These are phyloP conservation scores for Drosophila aldrichi DNA, from an alignment of 2,888 invertebrate genomes.

Conservation along the genomic window DNA sequence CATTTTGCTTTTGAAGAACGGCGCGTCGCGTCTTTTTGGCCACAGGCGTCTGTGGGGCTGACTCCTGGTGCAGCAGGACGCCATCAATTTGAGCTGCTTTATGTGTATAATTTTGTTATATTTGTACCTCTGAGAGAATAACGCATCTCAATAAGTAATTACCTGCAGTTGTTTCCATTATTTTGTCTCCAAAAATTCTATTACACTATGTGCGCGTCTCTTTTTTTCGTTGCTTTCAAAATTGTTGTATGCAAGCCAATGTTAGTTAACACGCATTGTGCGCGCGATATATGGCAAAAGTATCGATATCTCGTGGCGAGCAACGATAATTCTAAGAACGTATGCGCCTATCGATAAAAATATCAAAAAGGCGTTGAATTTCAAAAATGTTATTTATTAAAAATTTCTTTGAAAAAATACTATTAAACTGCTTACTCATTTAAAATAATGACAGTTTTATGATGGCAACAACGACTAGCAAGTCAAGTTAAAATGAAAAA, in stretches of 20 bases:
- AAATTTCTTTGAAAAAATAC: conserved; percentile 53
- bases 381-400: conserved; percentile 43
- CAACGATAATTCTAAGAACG: conserved; percentile 1
- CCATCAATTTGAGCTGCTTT: conserved; percentile 13
- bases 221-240: conserved; percentile 45
- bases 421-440: conserved; percentile 36
- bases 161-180: conserved; percentile 28
- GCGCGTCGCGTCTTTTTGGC: conserved; percentile 37
- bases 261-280: conserved; percentile 40
- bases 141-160: conserved; percentile 1
- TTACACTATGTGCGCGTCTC: not conserved
- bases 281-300: not conserved
- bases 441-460: conserved; percentile 53
- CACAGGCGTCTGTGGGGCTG: conserved; percentile 36
- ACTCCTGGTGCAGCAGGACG: conserved; percentile 3
- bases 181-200: not conserved
- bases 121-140: not conserved
- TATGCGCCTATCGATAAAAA: conserved; percentile 13
- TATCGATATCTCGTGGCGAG: conserved; percentile 27
- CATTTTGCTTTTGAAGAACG: not conserved
- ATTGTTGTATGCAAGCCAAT: conserved; percentile 22
- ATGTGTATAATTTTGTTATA: not conserved
- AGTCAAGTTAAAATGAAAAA: conserved; percentile 55
- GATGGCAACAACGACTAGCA: conserved; percentile 75
- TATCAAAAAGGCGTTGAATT: not conserved